These are phyloP conservation scores for Lapara coniferarum DNA, from an alignment of 2,888 invertebrate genomes.

Conservation along the genomic window DNA sequence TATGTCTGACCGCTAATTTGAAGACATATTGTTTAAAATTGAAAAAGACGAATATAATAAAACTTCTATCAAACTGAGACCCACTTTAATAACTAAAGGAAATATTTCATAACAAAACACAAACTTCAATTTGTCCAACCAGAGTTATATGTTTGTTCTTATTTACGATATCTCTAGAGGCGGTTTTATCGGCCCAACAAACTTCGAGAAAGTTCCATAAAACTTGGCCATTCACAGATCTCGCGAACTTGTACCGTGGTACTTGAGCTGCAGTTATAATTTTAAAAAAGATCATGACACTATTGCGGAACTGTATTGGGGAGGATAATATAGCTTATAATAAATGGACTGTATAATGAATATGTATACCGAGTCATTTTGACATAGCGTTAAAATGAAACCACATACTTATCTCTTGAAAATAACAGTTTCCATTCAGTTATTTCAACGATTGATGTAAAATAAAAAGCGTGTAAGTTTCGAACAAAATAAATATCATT, in stretches of 20 bases:
- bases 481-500: no score
- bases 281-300: conserved; percentile 43
- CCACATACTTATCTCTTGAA: no score
- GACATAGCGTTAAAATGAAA: no score
- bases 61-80: background rate
- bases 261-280: conserved; percentile 53
- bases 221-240: conserved; percentile 53
- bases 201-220: conserved; percentile 50
- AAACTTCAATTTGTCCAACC: conserved; percentile 3
- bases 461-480: no score
- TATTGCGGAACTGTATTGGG: conserved; percentile 22
- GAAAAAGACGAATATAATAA: no score
- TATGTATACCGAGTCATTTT: no score
- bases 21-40: no score
- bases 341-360: background rate
- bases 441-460: no score
- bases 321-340: background rate
- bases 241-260: conserved; percentile 44
- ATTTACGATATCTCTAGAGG: conserved; percentile 45
- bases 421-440: no score
- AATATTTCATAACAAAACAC: background rate
- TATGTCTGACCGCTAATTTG: no score
- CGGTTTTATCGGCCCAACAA: conserved; percentile 43
- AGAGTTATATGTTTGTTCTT: conserved; percentile 35
- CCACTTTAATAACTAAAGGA: background rate